Conservation (phyloP, 2,797 vertebrate genomes). For the Schizopygopsis pylzovi region DNA sequence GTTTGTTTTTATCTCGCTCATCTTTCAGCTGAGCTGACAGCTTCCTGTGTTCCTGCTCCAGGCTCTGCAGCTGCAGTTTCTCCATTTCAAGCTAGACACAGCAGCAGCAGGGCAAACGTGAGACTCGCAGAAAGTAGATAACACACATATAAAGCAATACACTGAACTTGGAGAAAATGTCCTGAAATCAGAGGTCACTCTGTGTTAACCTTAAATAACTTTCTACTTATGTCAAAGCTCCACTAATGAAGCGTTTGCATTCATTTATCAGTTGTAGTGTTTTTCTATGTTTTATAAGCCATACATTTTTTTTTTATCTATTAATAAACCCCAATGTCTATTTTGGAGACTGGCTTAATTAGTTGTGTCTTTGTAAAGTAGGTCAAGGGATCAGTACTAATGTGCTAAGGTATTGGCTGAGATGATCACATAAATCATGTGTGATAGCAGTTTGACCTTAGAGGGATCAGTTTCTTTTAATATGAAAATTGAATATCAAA, state of each 20-base stretch:
- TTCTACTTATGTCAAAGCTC: not conserved
- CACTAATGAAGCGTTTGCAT: not conserved
- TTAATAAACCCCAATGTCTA: slow-evolving; percentile 8
- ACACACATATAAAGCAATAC: slow-evolving; percentile 25
- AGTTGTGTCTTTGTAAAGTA: not conserved
- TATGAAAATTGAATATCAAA: not conserved
- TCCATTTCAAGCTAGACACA: slow-evolving; percentile 92
- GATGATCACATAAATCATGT: slow-evolving; percentile 2
- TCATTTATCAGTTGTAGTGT: not conserved
- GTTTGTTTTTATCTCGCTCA: slow-evolving; percentile 95
- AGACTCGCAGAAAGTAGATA: slow-evolving; percentile 28
- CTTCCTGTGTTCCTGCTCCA: slow-evolving; percentile 94
- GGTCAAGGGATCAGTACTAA: slow-evolving; percentile 4
- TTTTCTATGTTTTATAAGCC: not conserved
- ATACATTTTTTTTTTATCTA: not conserved
- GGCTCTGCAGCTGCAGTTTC: slow-evolving; percentile 90
- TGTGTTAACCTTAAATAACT: not conserved
- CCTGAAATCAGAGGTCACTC: not conserved
- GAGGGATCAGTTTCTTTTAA: slow-evolving; percentile 10
- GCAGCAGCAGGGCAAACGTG: slow-evolving; percentile 45
- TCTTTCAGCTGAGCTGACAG: slow-evolving; percentile 90
- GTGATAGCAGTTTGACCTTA: not conserved
- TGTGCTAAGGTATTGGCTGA: not conserved
- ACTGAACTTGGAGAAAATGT: not conserved
- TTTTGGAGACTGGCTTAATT: slow-evolving; percentile 16